Conservation (phyloP, 2,113 vertebrate species). For the Rhodinocichla rosea region DNA sequence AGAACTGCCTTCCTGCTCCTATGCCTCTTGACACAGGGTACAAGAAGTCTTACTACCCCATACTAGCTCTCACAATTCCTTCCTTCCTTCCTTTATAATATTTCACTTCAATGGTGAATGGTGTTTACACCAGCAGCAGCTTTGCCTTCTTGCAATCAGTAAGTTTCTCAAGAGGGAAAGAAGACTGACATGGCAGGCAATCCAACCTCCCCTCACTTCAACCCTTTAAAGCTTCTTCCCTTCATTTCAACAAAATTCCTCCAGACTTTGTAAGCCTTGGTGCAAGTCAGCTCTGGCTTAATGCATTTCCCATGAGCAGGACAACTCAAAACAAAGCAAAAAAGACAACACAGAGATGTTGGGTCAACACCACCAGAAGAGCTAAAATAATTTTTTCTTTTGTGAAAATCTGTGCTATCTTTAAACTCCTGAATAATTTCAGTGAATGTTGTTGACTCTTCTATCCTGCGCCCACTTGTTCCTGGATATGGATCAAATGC, state of each 20-base stretch:
- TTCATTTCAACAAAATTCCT: neutral
- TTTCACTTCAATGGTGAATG: constrained; percentile 1
- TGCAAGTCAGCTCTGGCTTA: neutral
- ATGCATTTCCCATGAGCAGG: neutral
- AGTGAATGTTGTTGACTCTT: neutral
- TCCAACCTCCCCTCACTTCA: neutral
- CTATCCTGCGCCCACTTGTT: neutral
- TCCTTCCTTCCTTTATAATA: constrained; percentile 51
- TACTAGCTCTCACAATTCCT: constrained; percentile 20
- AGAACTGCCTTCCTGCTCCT: constrained; percentile 65
- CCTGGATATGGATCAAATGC: neutral
- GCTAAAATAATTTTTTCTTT: neutral
- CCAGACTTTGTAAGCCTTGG: neutral
- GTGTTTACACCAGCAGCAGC: neutral
- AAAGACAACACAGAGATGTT: neutral
- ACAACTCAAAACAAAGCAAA: neutral
- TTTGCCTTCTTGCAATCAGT: neutral
- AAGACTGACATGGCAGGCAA: neutral
- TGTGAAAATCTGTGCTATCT: neutral
- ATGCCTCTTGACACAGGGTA: constrained; percentile 16
- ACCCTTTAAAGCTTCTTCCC: neutral
- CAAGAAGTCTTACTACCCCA: constrained; percentile 5
- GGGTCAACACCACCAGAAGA: neutral
- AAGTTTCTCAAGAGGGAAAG: neutral
- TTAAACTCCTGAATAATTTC: neutral